phyloP scores from a whole-genome alignment of 2,797 vertebrate genomes.

The Sandelia bainsii region DNA sequence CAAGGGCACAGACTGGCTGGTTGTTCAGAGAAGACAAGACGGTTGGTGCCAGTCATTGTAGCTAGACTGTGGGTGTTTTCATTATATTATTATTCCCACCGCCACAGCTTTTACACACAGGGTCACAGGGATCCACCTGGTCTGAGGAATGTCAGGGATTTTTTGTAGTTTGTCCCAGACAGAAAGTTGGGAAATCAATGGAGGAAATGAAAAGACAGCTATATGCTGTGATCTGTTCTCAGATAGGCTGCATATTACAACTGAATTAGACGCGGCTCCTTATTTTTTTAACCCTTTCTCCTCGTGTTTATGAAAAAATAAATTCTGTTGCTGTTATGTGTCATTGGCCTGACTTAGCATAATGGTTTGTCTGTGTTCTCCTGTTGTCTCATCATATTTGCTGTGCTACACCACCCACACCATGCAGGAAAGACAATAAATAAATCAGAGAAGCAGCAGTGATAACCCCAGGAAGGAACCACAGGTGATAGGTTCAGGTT shows the following conservation, averaged over 20 bases:
- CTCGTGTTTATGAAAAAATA: background rate
- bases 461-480: conserved; percentile 17
- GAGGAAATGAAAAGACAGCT: conserved; percentile 33
- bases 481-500: conserved; percentile 39
- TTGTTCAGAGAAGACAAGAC: conserved; percentile 99
- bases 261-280: background rate
- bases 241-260: background rate
- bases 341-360: background rate
- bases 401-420: background rate
- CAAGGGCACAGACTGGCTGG: conserved; percentile 96
- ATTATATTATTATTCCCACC: background rate
- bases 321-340: background rate
- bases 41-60: conserved; percentile 63
- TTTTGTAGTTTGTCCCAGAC: conserved; percentile 21
- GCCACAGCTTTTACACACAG: background rate
- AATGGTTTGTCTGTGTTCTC: background rate
- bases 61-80: background rate
- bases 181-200: background rate
- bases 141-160: conserved; percentile 16
- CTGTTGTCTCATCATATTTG: conserved; percentile 31
- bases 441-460: conserved; percentile 20
- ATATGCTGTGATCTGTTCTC: background rate
- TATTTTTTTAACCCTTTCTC: background rate
- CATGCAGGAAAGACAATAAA: conserved; percentile 28
- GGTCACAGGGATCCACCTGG: background rate